Percentiles rank a stretch among this genome's conserved stretches.
Evolutionary conservation across 2,797 vertebrate genomes (phyloP).

Genomic region (Enteromius viviparus): DNA sequence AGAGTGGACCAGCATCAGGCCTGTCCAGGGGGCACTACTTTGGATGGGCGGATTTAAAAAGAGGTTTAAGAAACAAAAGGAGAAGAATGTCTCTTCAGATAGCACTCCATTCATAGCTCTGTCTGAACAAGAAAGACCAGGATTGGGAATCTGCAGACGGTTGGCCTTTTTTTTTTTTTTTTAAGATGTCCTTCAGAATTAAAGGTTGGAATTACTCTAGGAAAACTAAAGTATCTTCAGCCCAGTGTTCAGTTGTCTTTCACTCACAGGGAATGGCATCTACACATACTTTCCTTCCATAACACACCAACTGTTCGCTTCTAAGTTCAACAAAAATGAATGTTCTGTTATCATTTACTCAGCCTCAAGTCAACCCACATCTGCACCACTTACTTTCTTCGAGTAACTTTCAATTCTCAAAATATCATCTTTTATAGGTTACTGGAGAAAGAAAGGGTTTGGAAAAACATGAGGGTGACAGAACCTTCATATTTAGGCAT

Average conservation of each 20-base stretch:
- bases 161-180: conserved; percentile 5
- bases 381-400: neutral
- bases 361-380: neutral
- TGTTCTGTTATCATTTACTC: conserved; percentile 10
- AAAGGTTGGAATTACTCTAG: neutral
- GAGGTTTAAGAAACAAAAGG: conserved; percentile 48
- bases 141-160: neutral
- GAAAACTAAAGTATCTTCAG: neutral
- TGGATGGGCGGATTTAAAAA: conserved; percentile 33
- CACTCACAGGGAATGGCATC: neutral
- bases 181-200: neutral
- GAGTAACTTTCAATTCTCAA: neutral
- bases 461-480: neutral
- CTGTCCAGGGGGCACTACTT: conserved; percentile 34
- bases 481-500: neutral
- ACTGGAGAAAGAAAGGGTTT: neutral
- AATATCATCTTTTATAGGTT: neutral
- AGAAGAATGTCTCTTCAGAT: conserved; percentile 45
- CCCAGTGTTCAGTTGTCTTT: neutral
- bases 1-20: conserved; percentile 43
- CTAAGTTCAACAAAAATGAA: neutral
- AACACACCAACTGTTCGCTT: neutral
- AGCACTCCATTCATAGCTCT: conserved; percentile 7
- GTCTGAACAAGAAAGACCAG: neutral
- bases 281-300: neutral